Base-by-base conservation (phyloP, 2,113 vertebrate species). In the Pterophyllum scalare region DNA sequence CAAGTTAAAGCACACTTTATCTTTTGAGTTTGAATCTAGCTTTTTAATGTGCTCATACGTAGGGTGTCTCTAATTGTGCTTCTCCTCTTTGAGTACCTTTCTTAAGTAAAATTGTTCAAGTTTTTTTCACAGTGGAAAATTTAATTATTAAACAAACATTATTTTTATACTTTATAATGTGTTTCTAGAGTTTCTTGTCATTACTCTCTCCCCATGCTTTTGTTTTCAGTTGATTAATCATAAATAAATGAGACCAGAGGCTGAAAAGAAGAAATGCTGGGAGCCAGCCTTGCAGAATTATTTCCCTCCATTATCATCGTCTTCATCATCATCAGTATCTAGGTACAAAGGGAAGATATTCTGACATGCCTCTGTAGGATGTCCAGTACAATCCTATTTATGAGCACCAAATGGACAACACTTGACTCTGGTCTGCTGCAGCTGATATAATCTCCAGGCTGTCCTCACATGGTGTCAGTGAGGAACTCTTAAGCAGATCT, bases 151-250 rank as follows among this genome's bases (percentile, higher is more conserved):
- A 1, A 58, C 58, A 58, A 64, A 8, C 24, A 8, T 60, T 35
- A n/a, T 61, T 62, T 35, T 64, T 54, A 26, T 8, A 64, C 9
- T 33, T 35, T 35, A 12, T 35, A n/a, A 62, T 59, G 59, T 31
- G n/a, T 52, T 78, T 31, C 49, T 33, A 61, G 19, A n/a, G 46
- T 8, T n/a, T n/a, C 43, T 17, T 54, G 14, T 12, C 14, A 7
- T 77, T 24, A 33, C n/a, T 17, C 17, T 84, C 2, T 87, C 58
- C 77, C 33, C 6, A 0, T 15, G 20, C 61, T 38, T 89, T 84
- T 87, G 5, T 79, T 87, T 85, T 26, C 83, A 93, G 92, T 65
- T 75, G 87, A 93, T 75, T 93, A 87, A 89, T 74, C 56, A 59
- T 31, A 65, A 59, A 72, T 59, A 59, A 83, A 77, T 26, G 33